These are phyloP conservation scores for Crypturellus undulatus DNA, from an alignment of 2,113 vertebrate genomes.

Conservation along the genomic window DNA sequence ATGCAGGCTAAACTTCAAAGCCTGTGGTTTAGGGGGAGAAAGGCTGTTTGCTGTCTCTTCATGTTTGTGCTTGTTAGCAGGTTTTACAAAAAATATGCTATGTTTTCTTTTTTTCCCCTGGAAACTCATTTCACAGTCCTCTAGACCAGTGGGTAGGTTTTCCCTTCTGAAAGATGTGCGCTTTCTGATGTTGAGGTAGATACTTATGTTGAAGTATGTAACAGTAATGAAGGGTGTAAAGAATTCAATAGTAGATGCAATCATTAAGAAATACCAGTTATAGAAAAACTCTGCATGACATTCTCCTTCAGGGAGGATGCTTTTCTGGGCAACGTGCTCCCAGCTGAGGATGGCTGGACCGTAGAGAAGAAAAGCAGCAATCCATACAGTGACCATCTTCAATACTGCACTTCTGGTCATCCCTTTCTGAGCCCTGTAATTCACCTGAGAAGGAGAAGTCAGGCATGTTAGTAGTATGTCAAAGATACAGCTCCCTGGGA, in stretches of 20 bases:
- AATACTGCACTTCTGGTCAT: slow-evolving; percentile 72
- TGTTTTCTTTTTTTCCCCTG: slow-evolving; percentile 37
- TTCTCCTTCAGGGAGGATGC: slow-evolving; percentile 74
- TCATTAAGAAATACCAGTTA: slow-evolving; percentile 84
- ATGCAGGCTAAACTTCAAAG: not conserved
- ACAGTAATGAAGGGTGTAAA: slow-evolving; percentile 82
- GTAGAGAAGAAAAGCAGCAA: slow-evolving; percentile 81
- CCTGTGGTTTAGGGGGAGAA: not conserved
- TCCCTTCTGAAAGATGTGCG: slow-evolving; percentile 58
- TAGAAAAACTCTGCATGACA: slow-evolving; percentile 84
- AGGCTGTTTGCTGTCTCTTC: slow-evolving; percentile 25
- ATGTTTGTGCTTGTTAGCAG: not conserved
- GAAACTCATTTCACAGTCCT: slow-evolving; percentile 64
- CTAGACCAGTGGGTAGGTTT: slow-evolving; percentile 21
- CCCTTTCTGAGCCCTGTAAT: slow-evolving; percentile 80
- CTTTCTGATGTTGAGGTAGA: slow-evolving; percentile 82
- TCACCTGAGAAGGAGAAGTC: slow-evolving; percentile 65
- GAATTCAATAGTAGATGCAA: slow-evolving; percentile 80
- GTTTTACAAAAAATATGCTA: slow-evolving; percentile 72
- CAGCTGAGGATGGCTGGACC: slow-evolving; percentile 81
- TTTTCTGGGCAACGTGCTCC: slow-evolving; percentile 77
- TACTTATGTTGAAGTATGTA: slow-evolving; percentile 81
- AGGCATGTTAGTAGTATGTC: not conserved
- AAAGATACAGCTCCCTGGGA: not conserved
- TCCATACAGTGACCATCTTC: slow-evolving; percentile 79